Evolutionary conservation across 2,888 invertebrate genomes (phyloP).

Genomic region (Leptura quadrifasciata): DNA sequence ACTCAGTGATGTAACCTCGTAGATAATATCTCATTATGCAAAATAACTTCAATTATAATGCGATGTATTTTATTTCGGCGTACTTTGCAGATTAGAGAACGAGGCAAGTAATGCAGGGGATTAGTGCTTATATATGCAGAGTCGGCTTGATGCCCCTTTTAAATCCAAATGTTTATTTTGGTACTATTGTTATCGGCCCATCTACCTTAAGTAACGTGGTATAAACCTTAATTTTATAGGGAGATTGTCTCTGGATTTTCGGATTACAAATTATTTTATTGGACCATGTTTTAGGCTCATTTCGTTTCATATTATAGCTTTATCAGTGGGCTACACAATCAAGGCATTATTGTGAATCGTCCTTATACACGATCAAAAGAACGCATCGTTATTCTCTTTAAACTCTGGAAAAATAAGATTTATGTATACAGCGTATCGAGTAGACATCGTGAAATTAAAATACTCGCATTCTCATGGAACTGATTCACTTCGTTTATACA

Average conservation of each 20-base stretch:
- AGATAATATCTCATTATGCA: constrained; percentile 28
- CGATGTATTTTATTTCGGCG: constrained; percentile 14
- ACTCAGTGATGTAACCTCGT: background rate
- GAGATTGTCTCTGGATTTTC: background rate
- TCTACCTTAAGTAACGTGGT: background rate
- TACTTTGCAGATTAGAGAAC: constrained; percentile 8
- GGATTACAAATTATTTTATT: background rate
- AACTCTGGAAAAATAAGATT: no score
- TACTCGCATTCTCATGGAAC: no score
- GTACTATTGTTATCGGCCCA: background rate
- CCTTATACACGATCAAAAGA: background rate
- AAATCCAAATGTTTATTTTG: background rate
- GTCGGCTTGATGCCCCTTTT: background rate
- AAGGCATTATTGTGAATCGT: background rate
- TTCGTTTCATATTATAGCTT: background rate
- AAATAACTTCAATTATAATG: constrained; percentile 15
- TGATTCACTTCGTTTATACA: no score
- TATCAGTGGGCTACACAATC: background rate
- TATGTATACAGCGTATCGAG: no score
- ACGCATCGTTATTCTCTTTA: no score
- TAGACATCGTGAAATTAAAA: no score
- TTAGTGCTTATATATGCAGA: background rate
- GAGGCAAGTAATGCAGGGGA: background rate
- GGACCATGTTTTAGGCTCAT: background rate
- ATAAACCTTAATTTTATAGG: background rate